Evolutionary conservation across 2,888 invertebrate genomes (phyloP), one percentile per base, ranked within the genome.

Genomic region (Catocala nupta): DNA sequence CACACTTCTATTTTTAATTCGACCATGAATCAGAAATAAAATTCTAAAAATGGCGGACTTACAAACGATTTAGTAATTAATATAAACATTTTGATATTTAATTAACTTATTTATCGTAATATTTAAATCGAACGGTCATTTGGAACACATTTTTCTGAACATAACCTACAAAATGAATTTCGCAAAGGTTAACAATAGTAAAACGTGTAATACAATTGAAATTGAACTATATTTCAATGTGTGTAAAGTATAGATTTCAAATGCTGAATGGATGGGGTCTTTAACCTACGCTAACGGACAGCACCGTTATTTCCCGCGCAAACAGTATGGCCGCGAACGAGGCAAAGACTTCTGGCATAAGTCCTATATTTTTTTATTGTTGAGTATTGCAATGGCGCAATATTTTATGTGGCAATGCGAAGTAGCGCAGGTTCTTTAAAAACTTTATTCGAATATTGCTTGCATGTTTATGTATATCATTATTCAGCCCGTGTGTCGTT

Each of bases 301-400:
- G 58, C 69, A 81, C 87, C 86, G 87, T 88, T 88, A 87, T 65
- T 82, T 82, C 77, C 75, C 82, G 82, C 84, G 81, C 81, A 83
- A 82, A 81, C 83, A 84, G 81, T 82, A 85, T 84, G 86, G 86
- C 81, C 71, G 80, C 70, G 65, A 73, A 65, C 39, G 34, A 74
- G 42, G 75, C 69, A 73, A 73, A 71, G 68, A 77, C 68, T 63
- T 54, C 70, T 74, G 70, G 67, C 68, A 71, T 71, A 78, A 81
- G 77, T 77, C 67, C 74, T 70, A 75, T 65, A 55, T 75, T 73
- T 68, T 68, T 77, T 72, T 52, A 64, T 67, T 65, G 63, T 63
- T 59, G 54, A 73, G 62, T 59, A 39, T 9, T 39, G 36, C 25
- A 3, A 39, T 39, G 1, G 36, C 36, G 36, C 36, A 39, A 39